These are phyloP conservation scores for Uropsilus gracilis DNA, from an alignment of 2,113 vertebrate genomes.

Conservation along the genomic window DNA sequence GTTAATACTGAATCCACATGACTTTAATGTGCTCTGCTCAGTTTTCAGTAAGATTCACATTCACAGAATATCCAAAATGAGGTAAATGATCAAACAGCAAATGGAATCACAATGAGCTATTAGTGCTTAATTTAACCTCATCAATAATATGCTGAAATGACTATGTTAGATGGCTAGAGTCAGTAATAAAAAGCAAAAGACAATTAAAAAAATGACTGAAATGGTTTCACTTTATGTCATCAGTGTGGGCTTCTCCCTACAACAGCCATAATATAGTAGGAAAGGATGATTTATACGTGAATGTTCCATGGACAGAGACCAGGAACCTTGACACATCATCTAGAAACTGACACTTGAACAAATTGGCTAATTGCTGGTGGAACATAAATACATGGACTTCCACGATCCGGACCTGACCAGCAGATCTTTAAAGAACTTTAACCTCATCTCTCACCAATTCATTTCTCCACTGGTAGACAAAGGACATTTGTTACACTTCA, in stretches of 20 bases:
- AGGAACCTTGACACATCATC: neutral
- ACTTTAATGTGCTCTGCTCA: neutral
- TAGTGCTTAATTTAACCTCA: neutral
- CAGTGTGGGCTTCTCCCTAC: neutral
- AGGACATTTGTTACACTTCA: neutral
- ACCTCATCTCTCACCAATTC: neutral
- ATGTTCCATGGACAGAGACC: neutral
- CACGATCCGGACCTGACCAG: too few species aligned
- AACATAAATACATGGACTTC: neutral
- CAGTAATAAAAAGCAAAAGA: constrained; percentile 4
- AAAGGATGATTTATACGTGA: neutral
- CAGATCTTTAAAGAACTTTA: neutral
- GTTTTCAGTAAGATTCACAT: neutral
- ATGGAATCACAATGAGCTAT: neutral
- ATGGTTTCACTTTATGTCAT: neutral
- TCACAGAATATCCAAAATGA: neutral
- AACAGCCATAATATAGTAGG: neutral
- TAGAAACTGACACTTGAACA: neutral
- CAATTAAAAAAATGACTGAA: neutral
- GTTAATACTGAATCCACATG: neutral
- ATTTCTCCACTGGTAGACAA: neutral
- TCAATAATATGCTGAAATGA: neutral
- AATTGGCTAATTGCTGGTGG: neutral
- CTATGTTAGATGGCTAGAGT: neutral
- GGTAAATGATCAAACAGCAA: neutral